These are phyloP conservation scores for Patiria pectinifera DNA, from an alignment of 53 echinoderm and acorn worm genomes.

Conservation along the genomic window DNA sequence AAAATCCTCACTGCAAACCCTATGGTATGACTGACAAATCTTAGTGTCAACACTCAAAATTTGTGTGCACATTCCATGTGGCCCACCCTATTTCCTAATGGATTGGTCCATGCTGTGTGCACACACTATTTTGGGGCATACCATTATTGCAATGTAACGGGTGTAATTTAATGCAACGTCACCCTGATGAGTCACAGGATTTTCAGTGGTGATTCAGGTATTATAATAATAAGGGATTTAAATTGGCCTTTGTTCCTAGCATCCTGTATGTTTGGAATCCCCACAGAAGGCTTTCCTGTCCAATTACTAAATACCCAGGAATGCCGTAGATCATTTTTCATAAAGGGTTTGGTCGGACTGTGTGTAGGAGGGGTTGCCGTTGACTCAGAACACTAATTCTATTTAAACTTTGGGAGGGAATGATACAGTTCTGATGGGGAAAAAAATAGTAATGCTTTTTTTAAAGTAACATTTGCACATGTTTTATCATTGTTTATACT, in stretches of 20 bases:
- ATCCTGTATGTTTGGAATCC: neutral
- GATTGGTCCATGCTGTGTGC: neutral
- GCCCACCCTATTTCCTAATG: neutral
- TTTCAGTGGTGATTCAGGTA: conserved; percentile 22
- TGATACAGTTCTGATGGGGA: too few relatives aligned
- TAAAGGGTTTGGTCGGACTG: neutral
- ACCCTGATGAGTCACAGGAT: conserved; percentile 15
- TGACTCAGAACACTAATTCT: too few relatives aligned
- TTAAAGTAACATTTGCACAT: too few relatives aligned
- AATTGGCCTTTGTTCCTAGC: conserved; percentile 42
- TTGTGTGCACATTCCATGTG: neutral
- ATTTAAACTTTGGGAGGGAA: too few relatives aligned
- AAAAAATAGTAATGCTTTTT: too few relatives aligned
- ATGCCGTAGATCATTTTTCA: neutral
- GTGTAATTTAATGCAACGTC: conserved; percentile 11
- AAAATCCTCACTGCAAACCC: neutral
- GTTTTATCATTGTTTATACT: too few relatives aligned
- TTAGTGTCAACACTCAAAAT: neutral
- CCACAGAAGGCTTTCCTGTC: conserved; percentile 29
- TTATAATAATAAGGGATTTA: neutral
- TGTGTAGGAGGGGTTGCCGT: neutral
- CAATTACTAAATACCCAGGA: conserved; percentile 39
- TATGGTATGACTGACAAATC: neutral
- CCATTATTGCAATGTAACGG: neutral
- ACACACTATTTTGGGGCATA: neutral